These are phyloP conservation scores for Plemyria rubiginata DNA, from an alignment of 2,888 invertebrate genomes.

Conservation along the genomic window DNA sequence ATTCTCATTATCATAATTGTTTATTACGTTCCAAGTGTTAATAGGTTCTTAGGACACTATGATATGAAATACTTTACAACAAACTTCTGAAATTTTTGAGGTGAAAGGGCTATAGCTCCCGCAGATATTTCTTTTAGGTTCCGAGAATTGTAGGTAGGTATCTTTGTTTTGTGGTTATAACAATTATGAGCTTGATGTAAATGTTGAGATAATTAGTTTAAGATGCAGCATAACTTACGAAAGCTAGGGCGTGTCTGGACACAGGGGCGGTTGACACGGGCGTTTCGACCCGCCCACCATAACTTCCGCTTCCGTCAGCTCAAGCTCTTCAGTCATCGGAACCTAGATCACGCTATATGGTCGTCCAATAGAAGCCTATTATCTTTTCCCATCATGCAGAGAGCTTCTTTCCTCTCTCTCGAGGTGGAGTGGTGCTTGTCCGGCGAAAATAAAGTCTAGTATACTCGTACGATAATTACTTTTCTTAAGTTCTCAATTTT, in stretches of 20 bases:
- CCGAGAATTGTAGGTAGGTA: background rate
- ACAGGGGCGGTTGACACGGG: conserved; percentile 75
- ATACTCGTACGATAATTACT: background rate
- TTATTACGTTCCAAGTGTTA: no score
- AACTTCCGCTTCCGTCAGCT: conserved; percentile 79
- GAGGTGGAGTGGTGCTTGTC: background rate
- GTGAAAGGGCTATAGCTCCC: no score
- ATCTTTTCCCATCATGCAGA: background rate
- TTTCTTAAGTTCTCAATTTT: no score
- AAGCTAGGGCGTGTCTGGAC: conserved; percentile 79
- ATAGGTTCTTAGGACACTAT: no score
- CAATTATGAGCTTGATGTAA: background rate
- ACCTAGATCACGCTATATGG: conserved; percentile 7
- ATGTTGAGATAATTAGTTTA: conserved; percentile 65
- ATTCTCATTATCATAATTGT: no score
- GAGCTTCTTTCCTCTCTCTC: background rate
- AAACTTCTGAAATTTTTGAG: no score
- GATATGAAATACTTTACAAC: no score
- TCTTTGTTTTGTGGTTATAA: background rate
- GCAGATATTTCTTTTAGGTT: background rate
- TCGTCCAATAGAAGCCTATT: background rate
- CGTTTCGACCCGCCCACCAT: conserved; percentile 80
- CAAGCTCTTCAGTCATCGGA: conserved; percentile 47
- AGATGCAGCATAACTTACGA: conserved; percentile 65
- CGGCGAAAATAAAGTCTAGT: background rate